Conservation (phyloP, 1,140 invertebrate species). For the Musca vetustissima region DNA sequence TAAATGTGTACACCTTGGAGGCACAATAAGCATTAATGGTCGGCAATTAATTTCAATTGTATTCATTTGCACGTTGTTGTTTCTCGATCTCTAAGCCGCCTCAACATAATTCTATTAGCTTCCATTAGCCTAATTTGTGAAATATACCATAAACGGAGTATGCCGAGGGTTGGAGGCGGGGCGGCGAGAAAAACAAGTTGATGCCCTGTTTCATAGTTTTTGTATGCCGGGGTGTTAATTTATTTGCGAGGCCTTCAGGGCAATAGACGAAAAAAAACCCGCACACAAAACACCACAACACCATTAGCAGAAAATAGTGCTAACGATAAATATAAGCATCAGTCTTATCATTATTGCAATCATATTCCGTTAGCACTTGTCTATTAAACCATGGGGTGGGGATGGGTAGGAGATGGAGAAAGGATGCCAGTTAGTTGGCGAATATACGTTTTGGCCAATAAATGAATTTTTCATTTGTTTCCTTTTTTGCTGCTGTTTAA, state of each 20-base stretch:
- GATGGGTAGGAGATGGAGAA: too few relatives aligned
- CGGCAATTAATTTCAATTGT: slow-evolving; percentile 23
- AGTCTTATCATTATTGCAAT: neutral
- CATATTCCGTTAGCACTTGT: slow-evolving; percentile 10
- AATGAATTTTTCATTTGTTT: slow-evolving; percentile 24
- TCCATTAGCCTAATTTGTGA: slow-evolving; percentile 20
- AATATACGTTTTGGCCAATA: neutral
- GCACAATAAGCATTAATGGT: slow-evolving; percentile 15
- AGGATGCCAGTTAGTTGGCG: neutral
- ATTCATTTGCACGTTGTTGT: neutral
- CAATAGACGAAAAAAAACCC: neutral
- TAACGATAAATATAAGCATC: too few relatives aligned
- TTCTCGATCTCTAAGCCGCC: neutral
- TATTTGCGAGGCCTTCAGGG: neutral
- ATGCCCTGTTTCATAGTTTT: too few relatives aligned
- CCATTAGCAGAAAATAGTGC: neutral
- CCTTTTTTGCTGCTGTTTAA: slow-evolving; percentile 15
- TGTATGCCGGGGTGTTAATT: neutral
- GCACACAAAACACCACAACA: neutral
- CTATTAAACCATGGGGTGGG: too few relatives aligned
- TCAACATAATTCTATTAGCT: slow-evolving; percentile 19
- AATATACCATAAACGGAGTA: too few relatives aligned
- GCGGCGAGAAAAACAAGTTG: too few relatives aligned
- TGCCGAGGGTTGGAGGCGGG: too few relatives aligned
- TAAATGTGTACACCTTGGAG: slow-evolving; percentile 12